A percentile compares a stretch with the other conserved stretches of the same genome.
Evolutionary conservation across 2,113 vertebrate species (phyloP).

Genomic region (Gila orcuttii): DNA sequence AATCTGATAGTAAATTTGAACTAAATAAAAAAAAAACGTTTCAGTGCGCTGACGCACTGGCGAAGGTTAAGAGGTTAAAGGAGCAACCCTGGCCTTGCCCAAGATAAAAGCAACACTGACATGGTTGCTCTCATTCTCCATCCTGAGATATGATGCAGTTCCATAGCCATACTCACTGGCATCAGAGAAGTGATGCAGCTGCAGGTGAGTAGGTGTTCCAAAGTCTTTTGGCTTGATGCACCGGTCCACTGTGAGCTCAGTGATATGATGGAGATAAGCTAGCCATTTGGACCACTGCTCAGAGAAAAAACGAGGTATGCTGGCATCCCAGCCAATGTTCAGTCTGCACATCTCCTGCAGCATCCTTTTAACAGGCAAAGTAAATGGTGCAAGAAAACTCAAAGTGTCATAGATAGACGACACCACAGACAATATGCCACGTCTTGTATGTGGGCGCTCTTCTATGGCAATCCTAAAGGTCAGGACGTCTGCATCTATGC

Average conservation of each 20-base stretch:
- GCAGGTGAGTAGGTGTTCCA: background rate
- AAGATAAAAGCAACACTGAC: background rate
- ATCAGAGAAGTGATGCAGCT: conserved; percentile 39
- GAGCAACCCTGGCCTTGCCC: background rate
- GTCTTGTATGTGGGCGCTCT: conserved; percentile 9
- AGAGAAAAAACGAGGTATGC: background rate
- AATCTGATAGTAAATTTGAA: too few relatives aligned
- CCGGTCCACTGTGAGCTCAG: background rate
- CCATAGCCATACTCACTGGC: conserved; percentile 40
- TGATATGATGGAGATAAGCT: background rate
- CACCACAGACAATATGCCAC: conserved; percentile 18
- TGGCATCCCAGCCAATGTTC: conserved; percentile 31
- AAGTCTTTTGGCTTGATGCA: background rate
- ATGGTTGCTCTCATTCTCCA: background rate
- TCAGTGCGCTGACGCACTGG: too few relatives aligned
- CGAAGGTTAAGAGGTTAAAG: too few relatives aligned
- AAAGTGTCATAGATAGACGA: conserved; percentile 37
- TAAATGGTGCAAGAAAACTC: conserved; percentile 29
- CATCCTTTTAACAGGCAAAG: conserved; percentile 24
- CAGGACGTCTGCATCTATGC: background rate
- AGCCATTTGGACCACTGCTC: background rate
- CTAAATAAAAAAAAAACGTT: too few relatives aligned
- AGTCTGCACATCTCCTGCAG: conserved; percentile 40
- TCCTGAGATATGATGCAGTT: conserved; percentile 27
- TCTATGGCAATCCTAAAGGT: background rate